phyloP scores from a whole-genome alignment of 2,113 vertebrate species.

The Xiphophorus hellerii region DNA sequence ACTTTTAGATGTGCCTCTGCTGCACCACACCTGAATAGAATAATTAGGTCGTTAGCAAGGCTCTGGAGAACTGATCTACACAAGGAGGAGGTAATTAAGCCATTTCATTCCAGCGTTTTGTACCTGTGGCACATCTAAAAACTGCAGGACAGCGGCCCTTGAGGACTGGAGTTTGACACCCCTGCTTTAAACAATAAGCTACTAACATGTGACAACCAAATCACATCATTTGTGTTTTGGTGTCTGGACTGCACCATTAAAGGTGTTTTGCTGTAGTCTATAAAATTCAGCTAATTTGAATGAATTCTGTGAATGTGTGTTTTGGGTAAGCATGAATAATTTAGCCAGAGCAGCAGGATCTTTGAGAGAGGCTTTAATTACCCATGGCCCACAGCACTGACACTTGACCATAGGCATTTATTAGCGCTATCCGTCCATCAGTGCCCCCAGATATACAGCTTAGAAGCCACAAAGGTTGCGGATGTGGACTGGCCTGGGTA shows the following conservation, averaged over 20 bases:
- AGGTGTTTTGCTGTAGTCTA: background rate
- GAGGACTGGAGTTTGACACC: too few species aligned
- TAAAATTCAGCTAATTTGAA: slow-evolving; percentile 29
- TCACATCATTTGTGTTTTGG: slow-evolving; percentile 5
- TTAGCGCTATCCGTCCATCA: slow-evolving; percentile 13
- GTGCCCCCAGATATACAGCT: slow-evolving; percentile 36
- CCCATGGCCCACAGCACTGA: background rate
- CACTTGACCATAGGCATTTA: slow-evolving; percentile 20
- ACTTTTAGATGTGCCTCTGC: too few species aligned
- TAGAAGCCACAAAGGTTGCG: slow-evolving; percentile 15
- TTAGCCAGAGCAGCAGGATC: slow-evolving; percentile 7
- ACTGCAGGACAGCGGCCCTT: too few species aligned
- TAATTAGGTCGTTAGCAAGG: too few species aligned
- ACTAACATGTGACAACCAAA: background rate
- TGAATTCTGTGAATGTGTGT: slow-evolving; percentile 1
- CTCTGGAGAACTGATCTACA: too few species aligned
- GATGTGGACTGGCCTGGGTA: slow-evolving; percentile 14
- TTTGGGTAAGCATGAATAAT: slow-evolving; percentile 16
- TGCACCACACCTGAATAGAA: too few species aligned
- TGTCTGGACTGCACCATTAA: background rate
- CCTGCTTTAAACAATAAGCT: background rate
- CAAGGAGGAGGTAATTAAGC: too few species aligned
- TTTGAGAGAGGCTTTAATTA: slow-evolving; percentile 1
- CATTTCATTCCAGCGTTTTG: too few species aligned
- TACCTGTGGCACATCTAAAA: too few species aligned